A percentile compares a stretch with the other conserved stretches of the same genome.
Conservation (phyloP, 1,140 invertebrate species). For the Tyrophagus putrescentiae region DNA sequence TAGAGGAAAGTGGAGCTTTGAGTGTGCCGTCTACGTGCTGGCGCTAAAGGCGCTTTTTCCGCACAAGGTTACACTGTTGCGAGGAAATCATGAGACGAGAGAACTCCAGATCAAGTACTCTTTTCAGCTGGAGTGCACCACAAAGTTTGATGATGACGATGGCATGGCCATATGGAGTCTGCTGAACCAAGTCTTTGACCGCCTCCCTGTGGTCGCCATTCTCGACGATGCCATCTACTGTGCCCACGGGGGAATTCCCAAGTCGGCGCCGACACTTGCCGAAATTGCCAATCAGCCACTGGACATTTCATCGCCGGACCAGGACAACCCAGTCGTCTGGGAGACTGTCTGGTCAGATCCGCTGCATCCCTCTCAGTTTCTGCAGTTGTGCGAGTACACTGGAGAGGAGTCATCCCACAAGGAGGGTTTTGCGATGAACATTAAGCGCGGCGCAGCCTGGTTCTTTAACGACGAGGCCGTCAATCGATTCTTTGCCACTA, state of each 20-base stretch:
- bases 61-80: constrained; percentile 43
- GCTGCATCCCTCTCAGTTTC: constrained; percentile 32
- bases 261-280: too few relatives aligned
- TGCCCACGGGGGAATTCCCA: constrained; percentile 58
- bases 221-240: constrained; percentile 56
- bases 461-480: constrained; percentile 50
- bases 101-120: constrained; percentile 52
- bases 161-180: constrained; percentile 49
- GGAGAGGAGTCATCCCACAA: background rate
- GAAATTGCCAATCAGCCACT: too few relatives aligned
- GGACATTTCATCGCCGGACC: too few relatives aligned
- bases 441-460: constrained; percentile 50
- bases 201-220: constrained; percentile 50
- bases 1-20: constrained; percentile 43
- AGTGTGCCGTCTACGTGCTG: constrained; percentile 42
- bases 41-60: constrained; percentile 46
- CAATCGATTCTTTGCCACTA: constrained; percentile 45
- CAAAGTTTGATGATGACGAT: constrained; percentile 48
- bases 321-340: constrained; percentile 51
- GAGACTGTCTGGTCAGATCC: constrained; percentile 65
- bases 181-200: constrained; percentile 53
- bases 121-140: constrained; percentile 48
- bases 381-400: constrained; percentile 9
- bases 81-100: constrained; percentile 50
- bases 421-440: constrained; percentile 48